phyloP scores from a whole-genome alignment of 2,113 vertebrate genomes.

The Nycticebus coucang region DNA sequence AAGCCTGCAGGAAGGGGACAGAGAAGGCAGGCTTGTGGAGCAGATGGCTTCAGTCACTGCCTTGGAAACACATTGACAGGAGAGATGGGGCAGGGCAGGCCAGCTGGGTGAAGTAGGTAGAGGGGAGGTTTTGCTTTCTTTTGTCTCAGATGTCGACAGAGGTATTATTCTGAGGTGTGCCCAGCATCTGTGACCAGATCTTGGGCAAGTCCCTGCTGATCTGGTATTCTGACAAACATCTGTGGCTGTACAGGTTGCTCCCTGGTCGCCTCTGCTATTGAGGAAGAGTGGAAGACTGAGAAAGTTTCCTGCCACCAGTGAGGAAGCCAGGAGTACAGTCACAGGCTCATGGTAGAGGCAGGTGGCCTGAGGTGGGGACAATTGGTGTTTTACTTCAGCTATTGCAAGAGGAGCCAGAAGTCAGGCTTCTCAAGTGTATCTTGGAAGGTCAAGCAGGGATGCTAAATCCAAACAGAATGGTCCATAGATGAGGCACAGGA shows the following conservation, averaged over 20 bases:
- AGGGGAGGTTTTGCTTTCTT: not conserved
- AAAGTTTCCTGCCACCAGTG: not conserved
- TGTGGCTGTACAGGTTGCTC: not conserved
- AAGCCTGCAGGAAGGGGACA: not conserved
- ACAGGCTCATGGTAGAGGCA: not conserved
- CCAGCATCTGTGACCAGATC: not conserved
- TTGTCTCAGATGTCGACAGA: not conserved
- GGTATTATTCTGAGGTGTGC: not conserved
- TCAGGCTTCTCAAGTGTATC: not conserved
- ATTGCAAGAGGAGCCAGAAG: not conserved
- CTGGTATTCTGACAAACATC: not conserved
- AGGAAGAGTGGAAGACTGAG: not conserved
- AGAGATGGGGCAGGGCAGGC: not conserved
- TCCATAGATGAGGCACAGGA: not conserved
- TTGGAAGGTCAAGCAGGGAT: not conserved
- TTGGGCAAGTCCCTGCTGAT: not conserved
- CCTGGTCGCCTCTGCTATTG: not conserved
- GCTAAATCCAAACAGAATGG: not conserved
- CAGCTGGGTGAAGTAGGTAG: not conserved
- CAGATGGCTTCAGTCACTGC: not conserved
- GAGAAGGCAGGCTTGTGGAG: not conserved
- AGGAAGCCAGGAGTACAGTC: not conserved
- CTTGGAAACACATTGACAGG: not conserved
- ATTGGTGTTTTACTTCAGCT: not conserved
- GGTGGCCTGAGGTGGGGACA: not conserved